These are phyloP conservation scores for Bombus soroeensis DNA, from an alignment of 1,140 invertebrate species.

Conservation along the genomic window DNA sequence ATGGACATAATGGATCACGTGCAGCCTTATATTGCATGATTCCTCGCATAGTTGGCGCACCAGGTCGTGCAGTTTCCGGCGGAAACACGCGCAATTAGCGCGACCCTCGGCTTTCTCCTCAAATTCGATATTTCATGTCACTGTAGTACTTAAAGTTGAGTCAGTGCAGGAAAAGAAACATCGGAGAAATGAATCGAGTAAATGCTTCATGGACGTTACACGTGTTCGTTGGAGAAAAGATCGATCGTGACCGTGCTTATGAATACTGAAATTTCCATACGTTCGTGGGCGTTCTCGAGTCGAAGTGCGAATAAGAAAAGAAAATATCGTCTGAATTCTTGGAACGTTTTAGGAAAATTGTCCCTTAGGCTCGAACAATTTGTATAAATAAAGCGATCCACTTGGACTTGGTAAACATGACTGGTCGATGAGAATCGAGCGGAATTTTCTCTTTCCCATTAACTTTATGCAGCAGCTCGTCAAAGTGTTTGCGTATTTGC, in stretches of 20 bases:
- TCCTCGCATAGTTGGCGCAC: background rate
- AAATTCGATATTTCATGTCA: background rate
- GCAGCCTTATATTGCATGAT: background rate
- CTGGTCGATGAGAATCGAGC: no score
- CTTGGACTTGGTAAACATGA: no score
- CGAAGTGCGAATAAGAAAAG: no score
- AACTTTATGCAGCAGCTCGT: no score
- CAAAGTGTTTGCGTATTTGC: no score
- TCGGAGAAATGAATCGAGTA: background rate
- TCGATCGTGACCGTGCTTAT: slow-evolving; percentile 14
- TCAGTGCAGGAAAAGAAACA: background rate
- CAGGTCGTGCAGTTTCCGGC: background rate
- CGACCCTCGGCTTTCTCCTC: background rate
- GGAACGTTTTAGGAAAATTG: background rate
- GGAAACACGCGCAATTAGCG: background rate
- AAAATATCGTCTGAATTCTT: background rate
- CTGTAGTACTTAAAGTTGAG: background rate
- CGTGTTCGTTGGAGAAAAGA: background rate
- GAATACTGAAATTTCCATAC: slow-evolving; percentile 3
- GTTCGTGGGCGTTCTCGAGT: background rate
- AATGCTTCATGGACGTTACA: background rate
- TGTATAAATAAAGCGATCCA: no score
- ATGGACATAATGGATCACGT: background rate
- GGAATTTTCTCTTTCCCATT: no score
- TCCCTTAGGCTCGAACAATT: no score